Evolutionary conservation across 2,888 invertebrate species (phyloP), one percentile per base, ranked within the genome.

Genomic region (Hemithea aestivaria): DNA sequence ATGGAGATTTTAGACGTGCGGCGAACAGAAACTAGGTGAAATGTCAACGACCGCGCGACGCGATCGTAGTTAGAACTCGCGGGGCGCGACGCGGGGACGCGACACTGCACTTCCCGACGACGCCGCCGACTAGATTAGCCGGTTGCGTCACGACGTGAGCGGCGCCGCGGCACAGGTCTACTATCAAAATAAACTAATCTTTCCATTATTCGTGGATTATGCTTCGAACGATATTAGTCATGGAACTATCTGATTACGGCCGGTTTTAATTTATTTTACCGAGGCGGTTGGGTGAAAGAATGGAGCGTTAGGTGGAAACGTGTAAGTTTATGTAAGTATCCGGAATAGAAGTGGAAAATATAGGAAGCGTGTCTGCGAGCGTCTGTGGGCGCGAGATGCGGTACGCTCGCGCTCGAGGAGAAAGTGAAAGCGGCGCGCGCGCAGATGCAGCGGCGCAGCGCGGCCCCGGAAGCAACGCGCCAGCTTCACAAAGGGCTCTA

Each of bases 81-180:
- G 81, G 78, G 70, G 80, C 61, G 81, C 69, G 78, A 63, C 68
- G 83, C 76, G 67, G 85, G 85, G 85, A 79, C 84, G 80, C 84
- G 85, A 84, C 85, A 84, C 85, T 87, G 87, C 84, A 85, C 87
- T 87, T 87, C 87, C 85, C 85, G 85, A 84, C 81, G 77, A 69
- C 74, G 74, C 80, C 40, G 76, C 83, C 82, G 79, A 81, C 84
- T 85, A 85, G 84, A 85, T 87, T 87, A 87, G 83, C 74, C 74
- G 79, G 80, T 85, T 85, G 83, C 85, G 85, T 87, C 84, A 85
- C 78, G 66, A 75, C 62, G 69, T 59, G 71, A 78, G 72, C 71
- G 66, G 67, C 62, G 58, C 60, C 48, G 63, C 58, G 56, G 65
- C 62, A 62, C 66, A 63, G 62, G 63, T 63, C 42, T 12, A 27